Base-by-base conservation (phyloP, 1,140 invertebrate species). In the Mactra quadrangularis region DNA sequence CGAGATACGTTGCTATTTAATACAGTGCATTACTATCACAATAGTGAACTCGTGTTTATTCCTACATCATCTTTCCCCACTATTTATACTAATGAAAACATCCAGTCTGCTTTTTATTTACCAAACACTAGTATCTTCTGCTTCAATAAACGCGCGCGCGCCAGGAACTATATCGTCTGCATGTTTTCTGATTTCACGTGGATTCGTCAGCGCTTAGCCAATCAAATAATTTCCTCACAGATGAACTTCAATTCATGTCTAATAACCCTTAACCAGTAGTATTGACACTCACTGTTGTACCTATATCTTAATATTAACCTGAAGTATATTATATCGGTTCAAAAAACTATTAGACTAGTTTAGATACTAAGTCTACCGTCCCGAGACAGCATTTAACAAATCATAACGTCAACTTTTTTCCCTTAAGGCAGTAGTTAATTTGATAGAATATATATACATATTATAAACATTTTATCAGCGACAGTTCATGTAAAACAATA, bases 51-150 rank as follows among this genome's bases (percentile, higher is more conserved):
- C 38, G 15, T 41, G 38, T 41, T 41, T 41, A 6, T 41, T 6
- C 38, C 6, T 41, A 41, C 38, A 41, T 41, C 6, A 6, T 41
- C n/a, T n/a, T n/a, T n/a, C n/a, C 38, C 6, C 38, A 41, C 6
- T 41, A 41, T 7, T 41, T 7, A 7, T 7, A 41, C 38, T 7
- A 41, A 41, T 41, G 38, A 41, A 15, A 41, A 41, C 64, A 68
- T 50, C 41, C 64, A 68, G 45, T 68, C 41, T 50, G 60, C 38
- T 38, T 35, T 64, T 64, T 64, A 64, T 64, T 64, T 45, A 64
- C 60, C 38, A 41, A 41, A 68, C 64, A 68, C 64, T 47, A 68
- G 64, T 47, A 68, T 47, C 64, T 68, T 68, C 64, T 68, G 64
- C 64, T 68, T 68, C 64, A 41, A 47, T 68, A 41, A 41, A 68